These are phyloP conservation scores for Leptatherina wallacei DNA, from an alignment of 2,797 vertebrate genomes.

Conservation along the genomic window DNA sequence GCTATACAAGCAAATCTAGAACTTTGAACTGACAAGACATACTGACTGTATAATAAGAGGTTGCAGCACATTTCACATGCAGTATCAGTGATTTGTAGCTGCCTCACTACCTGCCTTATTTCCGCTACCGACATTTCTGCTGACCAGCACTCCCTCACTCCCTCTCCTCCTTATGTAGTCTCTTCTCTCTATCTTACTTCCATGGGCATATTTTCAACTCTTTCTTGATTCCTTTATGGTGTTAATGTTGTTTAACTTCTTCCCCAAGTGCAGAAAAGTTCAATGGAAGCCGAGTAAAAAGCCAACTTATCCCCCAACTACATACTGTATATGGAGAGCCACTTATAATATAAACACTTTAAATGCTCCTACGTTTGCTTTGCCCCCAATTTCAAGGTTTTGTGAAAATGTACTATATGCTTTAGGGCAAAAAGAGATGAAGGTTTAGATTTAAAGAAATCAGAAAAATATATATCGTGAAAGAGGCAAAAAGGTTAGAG, in stretches of 20 bases:
- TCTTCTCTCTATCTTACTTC: conserved; percentile 30
- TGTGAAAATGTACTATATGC: not conserved
- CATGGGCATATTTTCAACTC: conserved; percentile 34
- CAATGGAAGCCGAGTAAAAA: conserved; percentile 33
- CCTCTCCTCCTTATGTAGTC: conserved; percentile 29
- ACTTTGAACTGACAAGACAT: conserved; percentile 11
- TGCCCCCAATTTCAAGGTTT: conserved; percentile 19
- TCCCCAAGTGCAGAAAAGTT: conserved; percentile 7
- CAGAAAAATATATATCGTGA: not conserved
- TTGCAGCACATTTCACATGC: conserved; percentile 50
- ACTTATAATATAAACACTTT: conserved; percentile 45
- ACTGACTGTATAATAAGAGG: conserved; percentile 23
- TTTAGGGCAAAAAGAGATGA: not conserved
- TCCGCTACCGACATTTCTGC: conserved; percentile 67
- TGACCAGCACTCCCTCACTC: conserved; percentile 58
- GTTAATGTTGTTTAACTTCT: conserved; percentile 40
- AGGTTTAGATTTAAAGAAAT: not conserved
- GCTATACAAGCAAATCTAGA: conserved; percentile 1
- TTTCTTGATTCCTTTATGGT: conserved; percentile 19
- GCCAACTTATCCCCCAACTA: conserved; percentile 1
- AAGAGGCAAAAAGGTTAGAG: not conserved
- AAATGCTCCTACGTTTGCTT: conserved; percentile 47
- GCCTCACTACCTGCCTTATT: conserved; percentile 23
- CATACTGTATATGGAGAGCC: conserved; percentile 13
- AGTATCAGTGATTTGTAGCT: conserved; percentile 54